These are phyloP conservation scores for Diogma glabrata DNA, from an alignment of 2,888 invertebrate species.

Conservation along the genomic window DNA sequence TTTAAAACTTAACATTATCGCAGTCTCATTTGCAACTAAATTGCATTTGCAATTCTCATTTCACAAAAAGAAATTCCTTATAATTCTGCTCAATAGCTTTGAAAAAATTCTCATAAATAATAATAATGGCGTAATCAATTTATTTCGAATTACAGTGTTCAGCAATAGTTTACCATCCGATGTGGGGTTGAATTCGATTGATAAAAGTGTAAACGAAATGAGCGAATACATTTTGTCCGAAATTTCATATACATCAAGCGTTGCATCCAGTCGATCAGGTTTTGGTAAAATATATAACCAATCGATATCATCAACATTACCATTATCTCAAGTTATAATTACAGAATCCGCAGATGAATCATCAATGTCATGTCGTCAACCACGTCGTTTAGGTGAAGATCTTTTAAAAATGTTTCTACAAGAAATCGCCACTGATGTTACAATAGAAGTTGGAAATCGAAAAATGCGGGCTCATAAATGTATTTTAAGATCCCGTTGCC, in stretches of 20 bases:
- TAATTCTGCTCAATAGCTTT: too few relatives aligned
- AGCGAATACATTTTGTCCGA: constrained; percentile 42
- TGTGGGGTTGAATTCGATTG: constrained; percentile 25
- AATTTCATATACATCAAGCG: constrained; percentile 43
- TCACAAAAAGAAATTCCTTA: too few relatives aligned
- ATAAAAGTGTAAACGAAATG: constrained; percentile 31
- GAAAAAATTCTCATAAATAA: too few relatives aligned
- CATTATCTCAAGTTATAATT: not conserved
- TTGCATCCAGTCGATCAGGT: constrained; percentile 46
- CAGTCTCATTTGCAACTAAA: too few relatives aligned
- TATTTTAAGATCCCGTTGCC: constrained; percentile 79
- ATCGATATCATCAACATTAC: not conserved
- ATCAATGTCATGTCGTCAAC: constrained; percentile 37
- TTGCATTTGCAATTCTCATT: too few relatives aligned
- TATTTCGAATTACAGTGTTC: constrained; percentile 23
- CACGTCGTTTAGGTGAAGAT: constrained; percentile 70
- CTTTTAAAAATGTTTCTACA: constrained; percentile 82
- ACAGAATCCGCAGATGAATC: constrained; percentile 40
- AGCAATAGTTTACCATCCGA: constrained; percentile 35
- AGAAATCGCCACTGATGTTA: constrained; percentile 80
- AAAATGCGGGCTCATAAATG: constrained; percentile 84
- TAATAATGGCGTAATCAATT: too few relatives aligned
- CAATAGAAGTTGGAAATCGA: constrained; percentile 70
- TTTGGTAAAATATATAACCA: constrained; percentile 34
- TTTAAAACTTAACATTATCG: too few relatives aligned